These are phyloP conservation scores for Epinotia brunnichana DNA, from an alignment of 2,888 invertebrate genomes.

Conservation along the genomic window DNA sequence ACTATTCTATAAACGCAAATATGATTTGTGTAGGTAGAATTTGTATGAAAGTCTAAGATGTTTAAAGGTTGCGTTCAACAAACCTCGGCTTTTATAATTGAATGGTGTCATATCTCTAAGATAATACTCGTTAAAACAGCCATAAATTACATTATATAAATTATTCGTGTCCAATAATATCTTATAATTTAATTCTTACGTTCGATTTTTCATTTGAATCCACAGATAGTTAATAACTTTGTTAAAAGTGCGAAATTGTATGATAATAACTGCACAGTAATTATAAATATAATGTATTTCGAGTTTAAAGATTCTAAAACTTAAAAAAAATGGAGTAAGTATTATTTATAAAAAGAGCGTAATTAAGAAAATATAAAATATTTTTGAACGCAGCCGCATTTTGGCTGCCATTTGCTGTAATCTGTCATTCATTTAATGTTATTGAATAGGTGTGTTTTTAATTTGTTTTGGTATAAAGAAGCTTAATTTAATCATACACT, in stretches of 20 bases:
- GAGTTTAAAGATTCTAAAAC: background rate
- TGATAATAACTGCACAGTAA: too few relatives aligned
- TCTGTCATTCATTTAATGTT: slow-evolving; percentile 82
- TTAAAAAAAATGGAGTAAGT: background rate
- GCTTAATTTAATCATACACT: slow-evolving; percentile 50
- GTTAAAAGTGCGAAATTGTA: background rate
- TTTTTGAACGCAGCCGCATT: slow-evolving; percentile 47
- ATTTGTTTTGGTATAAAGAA: slow-evolving; percentile 50
- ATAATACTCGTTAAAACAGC: background rate
- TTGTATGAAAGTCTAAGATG: background rate
- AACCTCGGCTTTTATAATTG: background rate
- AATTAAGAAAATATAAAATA: background rate
- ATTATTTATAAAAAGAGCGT: background rate
- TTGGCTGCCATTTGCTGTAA: slow-evolving; percentile 68
- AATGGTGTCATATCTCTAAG: background rate
- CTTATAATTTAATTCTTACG: too few relatives aligned
- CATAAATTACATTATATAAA: background rate
- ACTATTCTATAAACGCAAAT: background rate
- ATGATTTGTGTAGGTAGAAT: background rate
- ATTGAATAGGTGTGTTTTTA: slow-evolving; percentile 64
- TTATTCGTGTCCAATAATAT: too few relatives aligned
- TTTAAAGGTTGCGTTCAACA: slow-evolving; percentile 25
- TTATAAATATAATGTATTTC: too few relatives aligned
- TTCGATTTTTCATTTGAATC: background rate
- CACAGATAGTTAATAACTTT: background rate